Evolutionary conservation across 2,113 vertebrate genomes (phyloP), one percentile per base, ranked within the genome.

Genomic region (Engraulis encrasicolus): DNA sequence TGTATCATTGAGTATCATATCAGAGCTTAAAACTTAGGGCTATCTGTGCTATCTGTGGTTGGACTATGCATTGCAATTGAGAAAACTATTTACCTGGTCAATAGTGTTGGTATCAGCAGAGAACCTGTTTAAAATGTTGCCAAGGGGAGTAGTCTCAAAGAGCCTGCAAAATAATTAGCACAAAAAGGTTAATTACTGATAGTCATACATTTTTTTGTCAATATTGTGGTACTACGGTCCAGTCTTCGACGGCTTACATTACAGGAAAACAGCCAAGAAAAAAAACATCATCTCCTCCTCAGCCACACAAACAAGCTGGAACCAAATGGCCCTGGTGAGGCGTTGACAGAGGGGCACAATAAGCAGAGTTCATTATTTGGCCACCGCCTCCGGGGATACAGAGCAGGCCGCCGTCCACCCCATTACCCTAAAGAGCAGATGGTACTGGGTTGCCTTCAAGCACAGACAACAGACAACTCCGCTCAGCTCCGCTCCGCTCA

Each of bases 31-130:
- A n/a, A n/a, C n/a, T n/a, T n/a, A n/a, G n/a, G n/a, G n/a, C n/a
- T n/a, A n/a, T n/a, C 66, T 74, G 66, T 17, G 17, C 31, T 74
- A 27, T 74, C 23, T 15, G 31, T 34, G 66, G 23, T 34, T 3
- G 66, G 12, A n/a, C n/a, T 74, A 14, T 34, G 17, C 66, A 74
- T 27, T 0, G 15, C 27, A 17, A 11, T 74, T 48, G 18, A 77
- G 9, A 45, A 74, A 74, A 74, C 23, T 74, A 31, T 74, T 85
- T 50, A 89, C 88, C 88, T 89, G 98, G 91, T 99, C 98, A 0
- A 99, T 99, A 0, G 97, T 99, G 92, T 99, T 99, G 78, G 96
- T 98, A 84, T 99, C 98, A 0, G 97, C 96, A 84, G 98, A 99
- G 92, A 99, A 99, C 61, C 98, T 94, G 94, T 99, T 99, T 84